Evolutionary conservation across 2,113 vertebrate species (phyloP), one percentile per base, ranked within the genome.

Genomic region (Chrysochloris asiatica): DNA sequence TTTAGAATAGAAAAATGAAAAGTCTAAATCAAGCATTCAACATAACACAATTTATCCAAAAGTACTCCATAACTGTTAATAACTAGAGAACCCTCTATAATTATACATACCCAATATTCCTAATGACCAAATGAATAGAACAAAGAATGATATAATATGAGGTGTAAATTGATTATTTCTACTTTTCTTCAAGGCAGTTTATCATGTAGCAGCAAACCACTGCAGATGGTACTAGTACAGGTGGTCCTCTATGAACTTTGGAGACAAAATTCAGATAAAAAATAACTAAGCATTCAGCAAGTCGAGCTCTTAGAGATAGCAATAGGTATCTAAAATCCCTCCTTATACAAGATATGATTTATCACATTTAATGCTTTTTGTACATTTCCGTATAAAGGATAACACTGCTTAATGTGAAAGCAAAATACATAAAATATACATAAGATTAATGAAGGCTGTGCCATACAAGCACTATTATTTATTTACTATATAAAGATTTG

Each of bases 1-100:
- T 93, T 38, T 14, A 86, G 8, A 45, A 61, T 12, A 67, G 63
- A 90, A 89, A n/a, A 89, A 63, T 52, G 17, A 43, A 93, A 81
- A 3, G 0, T 1, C 10, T 61, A 48, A 69, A 41, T 1, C 41
- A 26, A 78, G 59, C 14, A 72, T 59, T 59, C 24, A 47, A 30
- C 1, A 19, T 63, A 26, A 47, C 8, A 89, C 3, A 61, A 56
- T 50, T 85, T 91, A 83, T 72, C 21, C 36, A 89, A 69, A 92
- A 14, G 61, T 33, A 0, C 36, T 41, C 83, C 8, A 61, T 76
- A 8, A 80, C 3, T 56, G 12, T 67, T 48, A 38, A 3, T 22
- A 85, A 33, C 11, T 79, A 38, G 13, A 2, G 1, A 69, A 45
- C 26, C 5, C 3, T 50, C 10, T 76, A 5, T 11, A 26, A 3